Evolutionary conservation across 37 sponge, comb jelly and placozoan genomes (phyloP).

Genomic region (Lycopodina hypogea): DNA sequence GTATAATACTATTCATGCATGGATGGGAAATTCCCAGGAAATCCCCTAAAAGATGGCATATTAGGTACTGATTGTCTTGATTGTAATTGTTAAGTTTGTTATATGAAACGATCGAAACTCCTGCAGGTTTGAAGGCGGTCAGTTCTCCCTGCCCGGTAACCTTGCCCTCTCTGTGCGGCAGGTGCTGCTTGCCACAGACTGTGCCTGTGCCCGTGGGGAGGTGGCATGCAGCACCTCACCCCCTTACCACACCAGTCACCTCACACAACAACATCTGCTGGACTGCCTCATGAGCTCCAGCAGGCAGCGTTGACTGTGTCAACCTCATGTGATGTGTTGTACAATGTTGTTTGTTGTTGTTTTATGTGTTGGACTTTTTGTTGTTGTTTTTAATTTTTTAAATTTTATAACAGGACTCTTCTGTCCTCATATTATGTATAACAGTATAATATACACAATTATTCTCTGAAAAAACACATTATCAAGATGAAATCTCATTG

Average conservation of each 20-base stretch:
- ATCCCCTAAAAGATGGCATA: not conserved
- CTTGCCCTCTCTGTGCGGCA: slow-evolving; percentile 44
- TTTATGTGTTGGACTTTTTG: no score
- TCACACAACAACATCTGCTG: slow-evolving; percentile 41
- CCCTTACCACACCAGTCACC: not conserved
- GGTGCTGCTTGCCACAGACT: slow-evolving; percentile 43
- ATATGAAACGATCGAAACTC: not conserved
- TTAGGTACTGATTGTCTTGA: not conserved
- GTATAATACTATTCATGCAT: no score
- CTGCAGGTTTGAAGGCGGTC: slow-evolving; percentile 43
- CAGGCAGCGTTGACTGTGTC: no score
- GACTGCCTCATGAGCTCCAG: slow-evolving; percentile 40
- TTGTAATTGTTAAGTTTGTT: not conserved
- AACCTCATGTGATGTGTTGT: no score
- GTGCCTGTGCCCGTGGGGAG: slow-evolving; percentile 38
- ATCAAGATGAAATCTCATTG: no score
- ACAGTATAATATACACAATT: no score
- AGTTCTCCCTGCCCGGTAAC: slow-evolving; percentile 47
- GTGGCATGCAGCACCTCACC: not conserved
- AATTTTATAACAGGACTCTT: no score
- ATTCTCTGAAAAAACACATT: no score
- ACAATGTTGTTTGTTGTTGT: no score
- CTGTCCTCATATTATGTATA: no score
- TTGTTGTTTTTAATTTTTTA: no score
- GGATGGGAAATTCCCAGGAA: not conserved